Evolutionary conservation across 2,888 invertebrate genomes (phyloP), one percentile per base, ranked within the genome.

Genomic region (Cynaeus angustus): DNA sequence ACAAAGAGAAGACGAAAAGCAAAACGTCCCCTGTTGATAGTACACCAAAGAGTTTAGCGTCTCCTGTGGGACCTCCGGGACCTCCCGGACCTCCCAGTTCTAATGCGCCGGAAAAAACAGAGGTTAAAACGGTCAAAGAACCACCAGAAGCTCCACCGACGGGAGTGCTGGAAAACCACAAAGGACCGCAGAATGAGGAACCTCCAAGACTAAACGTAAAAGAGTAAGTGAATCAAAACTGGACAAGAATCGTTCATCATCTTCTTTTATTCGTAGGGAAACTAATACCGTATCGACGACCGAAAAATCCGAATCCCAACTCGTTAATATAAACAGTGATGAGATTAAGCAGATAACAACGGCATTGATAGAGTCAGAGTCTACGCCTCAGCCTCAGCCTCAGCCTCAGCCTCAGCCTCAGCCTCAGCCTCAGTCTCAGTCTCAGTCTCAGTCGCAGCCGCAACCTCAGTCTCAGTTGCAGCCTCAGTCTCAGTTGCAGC

Each of bases 1-100:
- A 71, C 21, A 79, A 77, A 85, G 85, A 76, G 55, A 55, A 68
- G 59, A 48, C 61, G 30, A 67, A 72, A 70, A 74, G 73, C 59
- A 75, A 75, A 70, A 52, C 72, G 4, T 77, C 78, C 8, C 77
- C 78, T n/a, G 74, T 76, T 53, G 79, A 80, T 62, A 72, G 62
- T 62, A 73, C 73, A 59, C 67, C 76, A 21, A 78, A 79, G 66
- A 70, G 69, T 38, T 61, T 73, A 56, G 58, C 64, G 64, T 73
- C 77, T 28, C 74, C 74, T 41, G 50, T 70, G 10, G 55, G 56
- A 30, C 46, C n/a, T n/a, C n/a, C n/a, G n/a, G n/a, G n/a, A n/a
- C n/a, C n/a, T n/a, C n/a, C n/a, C n/a, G n/a, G n/a, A n/a, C n/a
- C 65, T 13, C 38, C 68, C 43, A 38, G 8, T 56, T 43, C 37